Evolutionary conservation across 1,140 invertebrate genomes (phyloP).

Genomic region (Trachelipus rathkii): DNA sequence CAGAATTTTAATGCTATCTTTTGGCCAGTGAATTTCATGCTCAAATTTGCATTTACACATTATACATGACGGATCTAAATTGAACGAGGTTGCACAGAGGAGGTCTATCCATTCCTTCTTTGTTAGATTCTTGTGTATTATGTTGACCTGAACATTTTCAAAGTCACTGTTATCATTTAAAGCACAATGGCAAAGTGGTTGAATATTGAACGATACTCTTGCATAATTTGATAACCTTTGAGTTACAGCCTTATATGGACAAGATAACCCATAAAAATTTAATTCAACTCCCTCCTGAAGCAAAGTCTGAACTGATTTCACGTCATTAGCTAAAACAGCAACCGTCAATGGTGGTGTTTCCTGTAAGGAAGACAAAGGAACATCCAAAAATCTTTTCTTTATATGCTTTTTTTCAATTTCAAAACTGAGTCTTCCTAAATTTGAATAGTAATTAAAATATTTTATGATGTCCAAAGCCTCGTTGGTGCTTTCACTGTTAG

Average conservation of each 20-base stretch:
- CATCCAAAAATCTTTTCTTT: not conserved
- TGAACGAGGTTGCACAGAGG: not conserved
- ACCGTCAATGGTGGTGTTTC: not conserved
- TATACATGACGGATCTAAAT: not conserved
- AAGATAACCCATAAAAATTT: not conserved
- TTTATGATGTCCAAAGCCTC: not conserved
- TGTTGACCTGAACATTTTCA: not conserved
- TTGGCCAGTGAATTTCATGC: not conserved
- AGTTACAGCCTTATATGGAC: not conserved
- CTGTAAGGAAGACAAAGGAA: not conserved
- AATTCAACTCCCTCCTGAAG: not conserved
- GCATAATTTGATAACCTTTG: not conserved
- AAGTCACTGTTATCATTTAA: too few relatives aligned
- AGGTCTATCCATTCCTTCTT: not conserved
- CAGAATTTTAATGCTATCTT: not conserved
- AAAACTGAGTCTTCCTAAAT: not conserved
- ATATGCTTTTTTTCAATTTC: not conserved
- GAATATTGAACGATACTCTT: not conserved
- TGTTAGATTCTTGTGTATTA: not conserved
- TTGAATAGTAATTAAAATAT: not conserved
- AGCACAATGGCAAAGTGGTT: not conserved
- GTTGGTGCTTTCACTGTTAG: not conserved
- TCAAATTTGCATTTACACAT: not conserved
- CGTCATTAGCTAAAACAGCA: not conserved
- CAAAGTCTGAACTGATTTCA: not conserved